A percentile compares a stretch with the other conserved stretches of the same genome.
These are phyloP conservation scores for Macroteleia sp. DNA, from an alignment of 2,888 invertebrate genomes.

Conservation along the genomic window DNA sequence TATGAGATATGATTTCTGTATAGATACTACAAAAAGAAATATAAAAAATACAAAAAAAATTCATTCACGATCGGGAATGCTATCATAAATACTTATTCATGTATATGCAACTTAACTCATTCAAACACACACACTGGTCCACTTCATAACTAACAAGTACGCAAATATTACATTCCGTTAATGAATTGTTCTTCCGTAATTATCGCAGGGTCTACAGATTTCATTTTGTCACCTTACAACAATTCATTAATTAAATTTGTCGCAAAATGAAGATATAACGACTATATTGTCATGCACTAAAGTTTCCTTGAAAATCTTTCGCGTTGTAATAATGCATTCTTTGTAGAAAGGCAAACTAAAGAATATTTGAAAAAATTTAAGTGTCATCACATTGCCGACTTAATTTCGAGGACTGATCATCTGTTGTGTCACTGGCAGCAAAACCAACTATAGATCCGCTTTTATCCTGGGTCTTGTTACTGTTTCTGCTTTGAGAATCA, in stretches of 20 bases:
- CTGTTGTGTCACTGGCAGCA: slow-evolving; percentile 37
- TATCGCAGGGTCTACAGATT: slow-evolving; percentile 20
- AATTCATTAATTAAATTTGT: slow-evolving; percentile 32
- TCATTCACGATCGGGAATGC: slow-evolving; percentile 34
- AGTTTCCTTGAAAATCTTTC: slow-evolving; percentile 75
- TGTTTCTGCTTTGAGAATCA: slow-evolving; percentile 73
- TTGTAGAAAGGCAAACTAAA: slow-evolving; percentile 16
- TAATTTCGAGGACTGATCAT: slow-evolving; percentile 45
- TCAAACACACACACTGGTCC: slow-evolving; percentile 36
- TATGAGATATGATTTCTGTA: slow-evolving; percentile 49
- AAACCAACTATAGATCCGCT: slow-evolving; percentile 15
- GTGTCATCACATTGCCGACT: slow-evolving; percentile 47
- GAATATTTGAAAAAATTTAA: slow-evolving; percentile 29
- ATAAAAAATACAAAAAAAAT: slow-evolving; percentile 59
- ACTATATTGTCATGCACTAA: slow-evolving; percentile 81
- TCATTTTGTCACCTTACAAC: slow-evolving; percentile 24
- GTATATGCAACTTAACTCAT: slow-evolving; percentile 21
- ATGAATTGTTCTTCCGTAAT: slow-evolving; percentile 13
- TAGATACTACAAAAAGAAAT: slow-evolving; percentile 60
- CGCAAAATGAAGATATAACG: slow-evolving; percentile 67
- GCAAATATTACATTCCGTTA: slow-evolving; percentile 11
- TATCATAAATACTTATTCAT: slow-evolving; percentile 32
- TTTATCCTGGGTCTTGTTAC: slow-evolving; percentile 44
- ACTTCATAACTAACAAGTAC: slow-evolving; percentile 35
- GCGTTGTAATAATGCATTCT: slow-evolving; percentile 2